phyloP scores from a whole-genome alignment of 2,113 vertebrate species.

The Vombatus ursinus region DNA sequence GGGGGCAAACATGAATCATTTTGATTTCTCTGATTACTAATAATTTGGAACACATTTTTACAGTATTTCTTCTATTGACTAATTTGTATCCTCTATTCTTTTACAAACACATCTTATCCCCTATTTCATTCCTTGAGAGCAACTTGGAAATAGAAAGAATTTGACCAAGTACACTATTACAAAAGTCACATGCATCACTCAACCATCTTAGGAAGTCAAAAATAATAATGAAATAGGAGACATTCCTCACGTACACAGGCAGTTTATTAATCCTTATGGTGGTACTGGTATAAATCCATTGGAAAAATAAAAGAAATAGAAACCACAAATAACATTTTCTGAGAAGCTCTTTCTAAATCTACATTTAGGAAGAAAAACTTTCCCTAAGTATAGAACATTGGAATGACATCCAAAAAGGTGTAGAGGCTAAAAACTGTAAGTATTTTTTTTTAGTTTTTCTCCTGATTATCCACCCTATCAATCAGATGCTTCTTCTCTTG shows the following conservation, averaged over 20 bases:
- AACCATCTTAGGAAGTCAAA: background rate
- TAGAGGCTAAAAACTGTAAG: background rate
- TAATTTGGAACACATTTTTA: background rate
- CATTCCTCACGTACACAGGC: conserved; percentile 17
- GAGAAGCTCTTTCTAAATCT: conserved; percentile 37
- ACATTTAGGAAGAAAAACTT: conserved; percentile 37
- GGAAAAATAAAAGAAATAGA: conserved; percentile 34
- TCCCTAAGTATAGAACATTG: background rate
- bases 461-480: background rate
- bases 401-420: background rate
- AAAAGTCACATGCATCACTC: background rate
- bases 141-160: too few species aligned
- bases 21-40: background rate
- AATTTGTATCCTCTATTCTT: background rate
- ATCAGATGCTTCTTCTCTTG: background rate
- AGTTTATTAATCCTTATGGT: conserved; percentile 35
- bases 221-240: conserved; percentile 24
- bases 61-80: background rate
- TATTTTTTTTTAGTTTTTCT: background rate
- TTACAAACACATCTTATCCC: background rate
- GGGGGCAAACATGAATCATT: background rate
- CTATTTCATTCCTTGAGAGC: background rate
- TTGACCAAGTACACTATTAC: too few species aligned
- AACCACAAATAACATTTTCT: conserved; percentile 44
- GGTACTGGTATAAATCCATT: conserved; percentile 12